Conservation (phyloP, 2,888 invertebrate species). For the Meganola albula region DNA sequence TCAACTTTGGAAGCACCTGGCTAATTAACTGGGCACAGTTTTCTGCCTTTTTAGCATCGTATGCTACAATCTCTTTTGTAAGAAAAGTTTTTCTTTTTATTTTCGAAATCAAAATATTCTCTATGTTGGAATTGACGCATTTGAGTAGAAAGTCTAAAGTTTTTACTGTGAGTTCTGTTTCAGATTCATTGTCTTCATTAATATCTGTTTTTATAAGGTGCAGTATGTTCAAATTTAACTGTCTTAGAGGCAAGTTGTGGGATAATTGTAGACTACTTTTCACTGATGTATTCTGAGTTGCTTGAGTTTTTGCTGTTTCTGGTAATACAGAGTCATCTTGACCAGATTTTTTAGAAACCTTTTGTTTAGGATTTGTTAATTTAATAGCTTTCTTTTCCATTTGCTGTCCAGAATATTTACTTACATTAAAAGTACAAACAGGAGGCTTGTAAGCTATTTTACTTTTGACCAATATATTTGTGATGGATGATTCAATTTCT, state of each 20-base stretch:
- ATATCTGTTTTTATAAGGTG: constrained; percentile 50
- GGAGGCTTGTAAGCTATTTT: constrained; percentile 61
- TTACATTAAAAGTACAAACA: constrained; percentile 41
- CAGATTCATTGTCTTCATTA: constrained; percentile 35
- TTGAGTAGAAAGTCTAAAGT: constrained; percentile 51
- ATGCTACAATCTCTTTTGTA: constrained; percentile 42
- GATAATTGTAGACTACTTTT: constrained; percentile 44
- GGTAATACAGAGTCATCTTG: constrained; percentile 53
- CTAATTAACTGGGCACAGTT: constrained; percentile 47
- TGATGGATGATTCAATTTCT: constrained; percentile 51
- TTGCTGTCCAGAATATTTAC: constrained; percentile 42
- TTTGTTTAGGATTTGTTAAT: constrained; percentile 36
- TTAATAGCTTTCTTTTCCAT: constrained; percentile 37
- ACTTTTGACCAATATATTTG: constrained; percentile 46
- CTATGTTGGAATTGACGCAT: constrained; percentile 46
- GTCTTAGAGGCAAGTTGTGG: constrained; percentile 48
- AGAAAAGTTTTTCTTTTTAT: constrained; percentile 59
- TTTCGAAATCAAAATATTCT: constrained; percentile 51
- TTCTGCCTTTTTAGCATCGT: constrained; percentile 53
- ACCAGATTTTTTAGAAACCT: constrained; percentile 36
- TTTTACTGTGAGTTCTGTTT: constrained; percentile 45
- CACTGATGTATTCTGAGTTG: constrained; percentile 41
- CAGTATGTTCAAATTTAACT: constrained; percentile 48
- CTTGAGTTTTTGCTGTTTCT: constrained; percentile 53
- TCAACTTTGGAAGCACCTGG: constrained; percentile 50